These are phyloP conservation scores for Sycon ciliatum DNA, from an alignment of 37 sponge, comb jelly and placozoan genomes.

Conservation along the genomic window DNA sequence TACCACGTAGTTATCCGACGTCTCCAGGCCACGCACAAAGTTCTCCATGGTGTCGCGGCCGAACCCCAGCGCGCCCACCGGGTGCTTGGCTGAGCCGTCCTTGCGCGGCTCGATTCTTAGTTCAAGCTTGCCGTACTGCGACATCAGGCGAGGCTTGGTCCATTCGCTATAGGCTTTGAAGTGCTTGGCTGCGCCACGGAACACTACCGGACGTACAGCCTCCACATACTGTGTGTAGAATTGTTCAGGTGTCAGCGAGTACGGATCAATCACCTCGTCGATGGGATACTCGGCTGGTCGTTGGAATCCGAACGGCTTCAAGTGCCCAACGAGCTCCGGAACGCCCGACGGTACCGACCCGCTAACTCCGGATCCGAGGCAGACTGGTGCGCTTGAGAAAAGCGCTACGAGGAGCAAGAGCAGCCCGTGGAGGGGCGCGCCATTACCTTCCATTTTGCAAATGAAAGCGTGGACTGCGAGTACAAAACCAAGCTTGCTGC, in stretches of 20 bases:
- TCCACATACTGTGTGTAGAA: neutral
- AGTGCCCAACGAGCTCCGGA: too few relatives aligned
- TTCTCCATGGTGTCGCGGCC: neutral
- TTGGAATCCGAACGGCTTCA: neutral
- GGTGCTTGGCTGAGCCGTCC: neutral
- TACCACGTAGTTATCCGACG: neutral
- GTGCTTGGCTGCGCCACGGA: slow-evolving; percentile 1
- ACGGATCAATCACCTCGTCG: neutral
- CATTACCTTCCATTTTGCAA: too few relatives aligned
- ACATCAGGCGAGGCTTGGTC: neutral
- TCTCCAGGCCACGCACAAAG: neutral
- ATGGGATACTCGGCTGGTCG: neutral
- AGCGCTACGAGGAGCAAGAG: too few relatives aligned
- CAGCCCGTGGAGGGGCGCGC: too few relatives aligned
- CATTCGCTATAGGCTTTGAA: neutral
- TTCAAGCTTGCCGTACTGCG: neutral
- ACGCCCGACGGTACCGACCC: too few relatives aligned
- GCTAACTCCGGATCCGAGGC: too few relatives aligned
- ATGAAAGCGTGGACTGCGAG: too few relatives aligned
- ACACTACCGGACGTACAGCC: neutral
- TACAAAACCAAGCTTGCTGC: too few relatives aligned
- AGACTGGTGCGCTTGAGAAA: too few relatives aligned
- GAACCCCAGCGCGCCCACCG: neutral
- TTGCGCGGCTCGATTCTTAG: neutral
- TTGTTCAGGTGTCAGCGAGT: neutral